phyloP scores from a whole-genome alignment of 2,797 vertebrate species.

The Acipenser oxyrinchus region DNA sequence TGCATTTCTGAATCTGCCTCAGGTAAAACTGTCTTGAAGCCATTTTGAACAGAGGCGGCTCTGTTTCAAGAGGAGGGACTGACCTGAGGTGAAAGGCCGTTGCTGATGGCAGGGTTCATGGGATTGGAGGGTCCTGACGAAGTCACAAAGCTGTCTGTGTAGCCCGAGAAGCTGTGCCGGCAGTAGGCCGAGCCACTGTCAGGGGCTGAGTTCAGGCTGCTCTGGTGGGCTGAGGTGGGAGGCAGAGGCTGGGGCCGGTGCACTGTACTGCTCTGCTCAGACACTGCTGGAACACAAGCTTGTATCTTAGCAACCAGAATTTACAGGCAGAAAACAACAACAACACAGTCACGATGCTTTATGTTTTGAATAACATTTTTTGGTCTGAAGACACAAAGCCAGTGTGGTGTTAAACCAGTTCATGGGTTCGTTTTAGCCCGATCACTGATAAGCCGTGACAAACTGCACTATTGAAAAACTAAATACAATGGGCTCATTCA shows the following conservation, averaged over 20 bases:
- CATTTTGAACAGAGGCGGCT: not conserved
- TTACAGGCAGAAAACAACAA: too few species aligned
- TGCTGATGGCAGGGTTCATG: conserved; percentile 88
- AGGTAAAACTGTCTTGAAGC: conserved; percentile 47
- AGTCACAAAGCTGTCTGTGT: conserved; percentile 91
- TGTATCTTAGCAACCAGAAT: too few species aligned
- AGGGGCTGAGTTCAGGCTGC: conserved; percentile 67
- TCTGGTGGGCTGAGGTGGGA: conserved; percentile 90
- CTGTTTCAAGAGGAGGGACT: conserved; percentile 38
- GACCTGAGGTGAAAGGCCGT: conserved; percentile 96
- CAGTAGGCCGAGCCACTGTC: conserved; percentile 88
- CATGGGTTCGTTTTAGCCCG: too few species aligned
- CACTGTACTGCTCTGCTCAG: conserved; percentile 81
- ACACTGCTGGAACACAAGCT: conserved; percentile 50
- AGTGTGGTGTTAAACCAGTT: too few species aligned
- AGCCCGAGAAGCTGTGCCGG: conserved; percentile 94
- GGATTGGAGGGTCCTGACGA: conserved; percentile 83
- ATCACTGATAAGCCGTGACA: too few species aligned
- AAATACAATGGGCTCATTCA: too few species aligned
- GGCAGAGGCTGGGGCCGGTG: conserved; percentile 96
- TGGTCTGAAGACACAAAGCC: too few species aligned
- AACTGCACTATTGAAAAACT: too few species aligned
- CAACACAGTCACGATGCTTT: too few species aligned
- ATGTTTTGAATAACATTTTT: too few species aligned
- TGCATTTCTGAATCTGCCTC: conserved; percentile 61